Evolutionary conservation across 2,113 vertebrate genomes (phyloP), one percentile per base, ranked within the genome.

Genomic region (Calonectris borealis): DNA sequence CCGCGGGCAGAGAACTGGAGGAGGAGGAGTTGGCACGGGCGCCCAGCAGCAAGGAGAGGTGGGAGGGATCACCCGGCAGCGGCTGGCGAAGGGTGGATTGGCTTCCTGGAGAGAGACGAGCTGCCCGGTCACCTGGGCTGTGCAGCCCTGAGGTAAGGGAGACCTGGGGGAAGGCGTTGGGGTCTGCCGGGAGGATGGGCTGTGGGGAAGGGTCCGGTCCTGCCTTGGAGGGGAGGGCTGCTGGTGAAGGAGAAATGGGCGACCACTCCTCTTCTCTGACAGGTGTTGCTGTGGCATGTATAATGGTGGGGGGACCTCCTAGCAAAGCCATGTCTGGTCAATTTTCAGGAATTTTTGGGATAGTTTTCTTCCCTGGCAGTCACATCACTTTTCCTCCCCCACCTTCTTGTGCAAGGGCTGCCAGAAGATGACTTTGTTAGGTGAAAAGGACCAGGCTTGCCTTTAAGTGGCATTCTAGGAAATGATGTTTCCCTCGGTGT

Each of bases 251-350:
- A 15, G 29, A 57, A 20, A 21, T 12, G 29, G 42, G 31, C 32
- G n/a, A 17, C 46, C 8, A 4, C 13, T 51, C 29, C 44, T 69
- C 51, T 61, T 11, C 20, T 71, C 60, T 60, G 26, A 31, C 44
- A 20, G 14, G 21, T 38, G 36, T n/a, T 8, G 3, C 22, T 1
- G 6, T 42, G 40, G 29, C 7, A 1, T 9, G 19, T 34, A 3
- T 20, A 16, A 51, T 5, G 24, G n/a, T 3, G n/a, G 2, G 29
- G 25, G 11, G 0, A 49, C 61, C 22, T 71, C 52, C 46, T 36
- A 46, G 57, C 21, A 70, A 44, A 55, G 32, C 21, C 36, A 8
- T 7, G 10, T 16, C 57, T 57, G 31, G 36, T 49, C 69, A 54
- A 51, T 81, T 44, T 44, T 66, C 31, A 60, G 48, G 48, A 55